Evolutionary conservation across 2,113 vertebrate species (phyloP).

Genomic region (Rhinichthys klamathensis): DNA sequence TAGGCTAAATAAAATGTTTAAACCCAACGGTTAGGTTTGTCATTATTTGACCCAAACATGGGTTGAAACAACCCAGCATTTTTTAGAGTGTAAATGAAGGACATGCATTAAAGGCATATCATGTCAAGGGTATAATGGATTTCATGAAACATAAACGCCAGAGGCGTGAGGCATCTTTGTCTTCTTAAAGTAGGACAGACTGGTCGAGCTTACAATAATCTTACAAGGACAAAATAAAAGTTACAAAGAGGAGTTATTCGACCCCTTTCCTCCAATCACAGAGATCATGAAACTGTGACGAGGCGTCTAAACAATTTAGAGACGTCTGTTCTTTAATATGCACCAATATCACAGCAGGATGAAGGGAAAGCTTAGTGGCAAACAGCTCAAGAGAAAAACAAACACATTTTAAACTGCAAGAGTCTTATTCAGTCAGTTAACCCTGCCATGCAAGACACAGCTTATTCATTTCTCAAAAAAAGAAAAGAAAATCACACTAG

Average conservation of each 20-base stretch:
- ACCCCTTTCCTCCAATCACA: conserved; percentile 46
- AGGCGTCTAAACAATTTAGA: conserved; percentile 42
- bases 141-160: conserved; percentile 42
- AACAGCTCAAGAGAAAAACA: conserved; percentile 18
- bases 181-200: conserved; percentile 43
- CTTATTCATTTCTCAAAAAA: not conserved
- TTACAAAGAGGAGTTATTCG: conserved; percentile 21
- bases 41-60: too few species aligned
- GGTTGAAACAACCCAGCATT: too few species aligned
- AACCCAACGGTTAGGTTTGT: too few species aligned
- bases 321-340: conserved; percentile 10
- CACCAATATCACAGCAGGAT: conserved; percentile 8
- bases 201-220: conserved; percentile 23
- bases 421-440: conserved; percentile 1
- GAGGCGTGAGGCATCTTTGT: too few species aligned
- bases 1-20: too few species aligned
- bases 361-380: conserved; percentile 18
- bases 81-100: not conserved
- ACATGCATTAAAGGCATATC: not conserved
- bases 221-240: conserved; percentile 21
- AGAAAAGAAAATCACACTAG: too few species aligned
- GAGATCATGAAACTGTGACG: conserved; percentile 33
- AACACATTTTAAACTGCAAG: not conserved
- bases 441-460: not conserved
- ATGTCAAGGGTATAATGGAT: not conserved